Evolutionary conservation across 2,797 vertebrate species (phyloP), one percentile per base, ranked within the genome.

Genomic region (Benthosema pterotum): DNA sequence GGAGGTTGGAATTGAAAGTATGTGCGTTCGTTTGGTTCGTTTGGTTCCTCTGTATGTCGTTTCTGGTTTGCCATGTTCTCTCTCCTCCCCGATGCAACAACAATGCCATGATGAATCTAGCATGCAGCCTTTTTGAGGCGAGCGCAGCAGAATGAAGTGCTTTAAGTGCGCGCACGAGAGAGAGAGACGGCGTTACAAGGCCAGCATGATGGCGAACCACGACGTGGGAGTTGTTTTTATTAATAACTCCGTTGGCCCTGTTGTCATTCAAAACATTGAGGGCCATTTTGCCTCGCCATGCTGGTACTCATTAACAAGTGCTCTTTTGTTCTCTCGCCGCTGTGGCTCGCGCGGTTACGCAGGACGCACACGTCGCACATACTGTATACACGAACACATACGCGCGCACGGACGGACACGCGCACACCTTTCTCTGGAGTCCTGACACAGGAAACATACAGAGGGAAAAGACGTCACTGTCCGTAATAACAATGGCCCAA

Each of bases 281-380:
- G 79, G 90, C 91, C 88, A 91, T 89, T 92, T 89, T 89, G 84
- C 83, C 58, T 80, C 56, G 25, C 87, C 83, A 80, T 86, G n/a
- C n/a, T n/a, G n/a, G n/a, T n/a, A 25, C 22, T 89, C 85, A 88
- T 88, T 78, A 78, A 77, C 77, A 73, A 84, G 69, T 72, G 83
- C 81, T 83, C 87, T 86, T 77, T 89, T 88, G 89, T 88, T 90
- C 84, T 90, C 84, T 64, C 46, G 11, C 52, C 69, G 52, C 14
- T 69, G 57, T 69, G 11, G 82, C 70, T 75, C 67, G 22, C 63
- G 52, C 70, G 45, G 75, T 79, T 79, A 79, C 83, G 76, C 68
- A 82, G 76, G 2, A 14, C 38, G 6, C 42, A 46, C 49, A 77
- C 77, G 65, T n/a, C 38, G 62, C 66, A 71, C 58, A 60, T 67